Conservation (phyloP, 1,140 invertebrate genomes). For the Leptopilina clavipes region DNA sequence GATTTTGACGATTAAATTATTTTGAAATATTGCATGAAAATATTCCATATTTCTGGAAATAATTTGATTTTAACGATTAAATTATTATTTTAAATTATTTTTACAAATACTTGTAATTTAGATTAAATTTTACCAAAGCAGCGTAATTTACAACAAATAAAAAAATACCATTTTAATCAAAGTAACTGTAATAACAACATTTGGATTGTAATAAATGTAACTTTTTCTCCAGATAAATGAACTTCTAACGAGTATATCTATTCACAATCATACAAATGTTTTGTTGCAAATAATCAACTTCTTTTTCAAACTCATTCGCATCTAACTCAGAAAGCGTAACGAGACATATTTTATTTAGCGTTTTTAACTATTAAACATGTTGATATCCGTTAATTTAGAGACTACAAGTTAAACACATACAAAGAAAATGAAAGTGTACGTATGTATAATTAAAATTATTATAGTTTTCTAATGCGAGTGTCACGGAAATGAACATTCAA, state of each 20-base stretch:
- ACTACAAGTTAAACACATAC: background rate
- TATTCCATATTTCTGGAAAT: too few relatives aligned
- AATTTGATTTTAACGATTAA: too few relatives aligned
- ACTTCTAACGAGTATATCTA: background rate
- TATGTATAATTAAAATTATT: background rate
- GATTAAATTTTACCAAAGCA: too few relatives aligned
- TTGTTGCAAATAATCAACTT: background rate
- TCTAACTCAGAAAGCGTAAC: conserved; percentile 18
- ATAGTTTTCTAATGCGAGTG: conserved; percentile 2
- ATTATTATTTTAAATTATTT: too few relatives aligned
- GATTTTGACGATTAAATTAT: too few relatives aligned
- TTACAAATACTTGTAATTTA: too few relatives aligned
- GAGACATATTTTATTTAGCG: conserved; percentile 16
- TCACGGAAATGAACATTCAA: too few relatives aligned
- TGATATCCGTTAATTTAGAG: conserved; percentile 1
- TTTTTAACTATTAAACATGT: conserved; percentile 12
- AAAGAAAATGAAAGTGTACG: conserved; percentile 8
- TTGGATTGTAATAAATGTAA: background rate
- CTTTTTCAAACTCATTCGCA: conserved; percentile 16
- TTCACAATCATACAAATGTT: background rate
- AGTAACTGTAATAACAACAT: too few relatives aligned
- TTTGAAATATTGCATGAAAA: too few relatives aligned
- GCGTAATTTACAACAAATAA: too few relatives aligned
- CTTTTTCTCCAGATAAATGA: background rate
- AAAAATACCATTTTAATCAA: too few relatives aligned